phyloP scores from a whole-genome alignment of 2,113 vertebrate species.

The Thunnus maccoyii region DNA sequence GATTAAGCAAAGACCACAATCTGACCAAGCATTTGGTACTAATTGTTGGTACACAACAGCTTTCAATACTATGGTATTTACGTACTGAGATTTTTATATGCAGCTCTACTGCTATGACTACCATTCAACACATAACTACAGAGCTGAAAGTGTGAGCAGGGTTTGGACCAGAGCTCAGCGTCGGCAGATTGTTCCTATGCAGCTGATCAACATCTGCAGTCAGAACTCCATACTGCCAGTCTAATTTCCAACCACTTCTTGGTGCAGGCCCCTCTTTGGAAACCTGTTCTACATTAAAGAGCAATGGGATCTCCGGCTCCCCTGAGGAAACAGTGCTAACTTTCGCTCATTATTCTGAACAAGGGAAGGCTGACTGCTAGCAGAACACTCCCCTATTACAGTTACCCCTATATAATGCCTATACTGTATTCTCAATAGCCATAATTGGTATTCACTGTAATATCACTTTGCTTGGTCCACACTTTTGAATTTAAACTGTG shows the following conservation, averaged over 20 bases:
- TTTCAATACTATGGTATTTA: neutral
- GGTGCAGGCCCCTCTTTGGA: constrained; percentile 38
- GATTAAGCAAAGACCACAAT: neutral
- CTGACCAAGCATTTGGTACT: neutral
- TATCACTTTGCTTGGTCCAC: neutral
- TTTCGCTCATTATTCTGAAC: constrained; percentile 60
- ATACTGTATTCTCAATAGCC: constrained; percentile 1
- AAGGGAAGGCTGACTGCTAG: constrained; percentile 42
- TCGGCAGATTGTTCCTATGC: constrained; percentile 47
- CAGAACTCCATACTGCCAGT: constrained; percentile 36
- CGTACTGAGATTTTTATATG: neutral
- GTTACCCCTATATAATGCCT: constrained; percentile 34
- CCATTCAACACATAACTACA: constrained; percentile 13
- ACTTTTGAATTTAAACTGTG: constrained; percentile 26
- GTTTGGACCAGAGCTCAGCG: neutral
- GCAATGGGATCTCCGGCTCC: constrained; percentile 56
- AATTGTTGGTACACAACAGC: rapidly evolving
- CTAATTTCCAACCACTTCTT: constrained; percentile 55
- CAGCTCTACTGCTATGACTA: neutral
- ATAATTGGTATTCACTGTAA: neutral
- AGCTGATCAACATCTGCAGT: constrained; percentile 61
- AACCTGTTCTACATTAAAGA: constrained; percentile 75
- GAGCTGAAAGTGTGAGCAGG: constrained; percentile 5
- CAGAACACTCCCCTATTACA: constrained; percentile 41
- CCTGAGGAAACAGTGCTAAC: constrained; percentile 39